Evolutionary conservation across 2,113 vertebrate species (phyloP).

Genomic region (Ranitomeya variabilis): DNA sequence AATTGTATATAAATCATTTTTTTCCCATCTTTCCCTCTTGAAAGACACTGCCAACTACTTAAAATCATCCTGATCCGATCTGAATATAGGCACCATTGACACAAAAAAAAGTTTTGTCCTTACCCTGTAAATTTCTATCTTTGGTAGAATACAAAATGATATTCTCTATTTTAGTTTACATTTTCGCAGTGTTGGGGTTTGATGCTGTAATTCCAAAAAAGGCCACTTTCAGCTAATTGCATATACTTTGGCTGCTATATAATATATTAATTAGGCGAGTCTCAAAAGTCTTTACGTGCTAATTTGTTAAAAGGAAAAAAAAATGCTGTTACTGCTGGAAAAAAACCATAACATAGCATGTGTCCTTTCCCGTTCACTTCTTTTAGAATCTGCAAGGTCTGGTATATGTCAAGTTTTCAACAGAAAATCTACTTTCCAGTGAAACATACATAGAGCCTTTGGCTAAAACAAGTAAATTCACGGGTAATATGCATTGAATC

Average conservation of each 20-base stretch:
- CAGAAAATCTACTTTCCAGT: constrained; percentile 31
- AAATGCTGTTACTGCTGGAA: constrained; percentile 13
- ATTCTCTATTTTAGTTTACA: not conserved
- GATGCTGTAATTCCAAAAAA: not conserved
- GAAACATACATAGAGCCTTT: constrained; percentile 37
- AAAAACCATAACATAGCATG: constrained; percentile 17
- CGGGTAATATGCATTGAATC: constrained; percentile 42
- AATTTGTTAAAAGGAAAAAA: not conserved
- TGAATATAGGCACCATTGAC: too few relatives aligned
- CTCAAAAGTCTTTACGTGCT: constrained; percentile 1
- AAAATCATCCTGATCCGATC: too few relatives aligned
- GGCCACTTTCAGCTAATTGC: constrained; percentile 1
- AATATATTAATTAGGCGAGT: not conserved
- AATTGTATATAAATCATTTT: too few relatives aligned
- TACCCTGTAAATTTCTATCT: not conserved
- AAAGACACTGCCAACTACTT: too few relatives aligned
- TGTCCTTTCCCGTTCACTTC: constrained; percentile 25
- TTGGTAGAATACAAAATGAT: not conserved
- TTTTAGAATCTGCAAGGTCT: constrained; percentile 23
- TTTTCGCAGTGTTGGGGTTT: not conserved
- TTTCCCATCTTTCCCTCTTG: too few relatives aligned
- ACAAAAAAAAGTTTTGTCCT: not conserved
- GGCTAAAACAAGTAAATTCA: constrained; percentile 51
- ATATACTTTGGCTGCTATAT: not conserved
- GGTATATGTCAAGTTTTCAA: constrained; percentile 26